Evolutionary conservation across 1,140 invertebrate genomes (phyloP), one percentile per base, ranked within the genome.

Genomic region (Pogonomyrmex californicus): DNA sequence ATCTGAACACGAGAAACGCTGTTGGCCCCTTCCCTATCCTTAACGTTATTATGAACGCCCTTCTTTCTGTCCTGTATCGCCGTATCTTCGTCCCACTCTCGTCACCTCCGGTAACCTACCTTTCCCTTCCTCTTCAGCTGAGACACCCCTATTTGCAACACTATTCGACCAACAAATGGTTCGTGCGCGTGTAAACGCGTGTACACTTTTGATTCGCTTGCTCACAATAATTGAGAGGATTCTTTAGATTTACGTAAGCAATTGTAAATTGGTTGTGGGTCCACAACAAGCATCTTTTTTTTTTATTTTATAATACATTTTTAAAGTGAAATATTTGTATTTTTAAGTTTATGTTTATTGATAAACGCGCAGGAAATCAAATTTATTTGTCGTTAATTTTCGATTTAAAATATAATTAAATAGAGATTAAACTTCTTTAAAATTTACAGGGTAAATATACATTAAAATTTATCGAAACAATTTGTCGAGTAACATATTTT

Each of bases 11-110:
- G 85, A 88, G 88, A 86, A 89, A 79, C 87, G 88, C 89, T 70
- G 65, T 73, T 73, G 56, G 65, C 85, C 88, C 62, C 10, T 2
- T n/a, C n/a, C 56, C 56, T 30, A 47, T 23, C 23, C 23, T 23
- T 23, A 77, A 90, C 87, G 88, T 94, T 93, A 94, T 94, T 94
- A 94, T 94, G 91, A 92, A 93, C 89, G 92, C 87, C 85, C 88
- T 85, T 83, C 85, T 87, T 77, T 89, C 82, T 81, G 79, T 79
- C 66, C 89, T 68, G 23, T 86, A 71, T 66, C 79, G 71, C 71
- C 41, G 36, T 66, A 30, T 91, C 87, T 87, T 60, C 51, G 86
- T 88, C 86, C 85, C 51, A 91, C 87, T 91, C 78, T 86, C 41
- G 23, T 49, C 66, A 83, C 88, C 79, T 88, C 41, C 23, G n/a